Evolutionary conservation across 2,888 invertebrate genomes (phyloP).

Genomic region (Spisula solida): DNA sequence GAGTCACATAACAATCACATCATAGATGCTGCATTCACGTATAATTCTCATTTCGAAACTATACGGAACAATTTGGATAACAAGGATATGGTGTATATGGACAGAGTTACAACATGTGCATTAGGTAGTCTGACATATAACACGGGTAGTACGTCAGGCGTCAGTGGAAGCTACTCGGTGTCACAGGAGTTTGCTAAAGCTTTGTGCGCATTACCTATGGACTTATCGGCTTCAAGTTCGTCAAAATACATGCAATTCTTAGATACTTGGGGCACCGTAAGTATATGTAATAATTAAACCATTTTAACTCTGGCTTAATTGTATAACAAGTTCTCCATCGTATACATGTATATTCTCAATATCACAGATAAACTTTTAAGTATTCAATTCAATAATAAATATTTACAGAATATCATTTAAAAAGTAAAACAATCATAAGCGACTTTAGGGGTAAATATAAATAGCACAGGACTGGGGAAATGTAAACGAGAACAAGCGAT

Average conservation of each 20-base stretch:
- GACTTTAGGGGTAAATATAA: too few species aligned
- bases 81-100: not conserved
- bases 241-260: slow-evolving; percentile 50
- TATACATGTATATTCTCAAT: too few species aligned
- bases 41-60: slow-evolving; percentile 24
- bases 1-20: slow-evolving; percentile 22
- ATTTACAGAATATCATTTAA: too few species aligned
- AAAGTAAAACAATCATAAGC: too few species aligned
- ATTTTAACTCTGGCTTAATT: not conserved
- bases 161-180: slow-evolving; percentile 30
- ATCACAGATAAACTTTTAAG: not conserved
- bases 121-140: slow-evolving; percentile 17
- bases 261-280: slow-evolving; percentile 66
- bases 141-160: not conserved
- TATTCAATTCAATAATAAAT: not conserved
- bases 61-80: slow-evolving; percentile 6
- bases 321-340: not conserved
- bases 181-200: slow-evolving; percentile 43
- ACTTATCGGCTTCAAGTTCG: not conserved
- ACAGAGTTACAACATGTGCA: slow-evolving; percentile 26
- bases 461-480: too few species aligned
- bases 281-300: not conserved
- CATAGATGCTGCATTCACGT: slow-evolving; percentile 28
- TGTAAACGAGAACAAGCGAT: too few species aligned
- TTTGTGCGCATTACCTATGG: slow-evolving; percentile 30